Evolutionary conservation across 2,888 invertebrate genomes (phyloP), one percentile per base, ranked within the genome.

Genomic region (Strigamia transsilvanica): DNA sequence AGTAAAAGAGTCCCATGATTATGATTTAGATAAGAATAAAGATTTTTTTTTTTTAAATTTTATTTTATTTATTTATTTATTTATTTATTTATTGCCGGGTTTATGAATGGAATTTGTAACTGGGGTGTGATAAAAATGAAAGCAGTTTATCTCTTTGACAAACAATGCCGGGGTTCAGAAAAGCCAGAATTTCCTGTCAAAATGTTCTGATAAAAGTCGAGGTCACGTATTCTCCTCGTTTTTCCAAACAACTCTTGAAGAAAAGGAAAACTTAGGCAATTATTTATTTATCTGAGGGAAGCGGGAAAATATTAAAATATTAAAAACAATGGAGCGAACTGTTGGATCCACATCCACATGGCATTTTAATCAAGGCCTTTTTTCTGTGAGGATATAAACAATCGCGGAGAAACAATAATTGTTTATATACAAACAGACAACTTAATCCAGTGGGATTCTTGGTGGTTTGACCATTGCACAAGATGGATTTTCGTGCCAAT

Each of bases 151-250:
- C 61, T 66, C 12, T 66, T 66, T 66, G 61, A 66, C 21, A 66
- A 66, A 66, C 61, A 23, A 66, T 66, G 61, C 21, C 5, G 46
- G 46, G 12, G 46, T 46, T 46, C 46, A 46, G 46, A 13, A 46
- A 46, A 46, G 46, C 46, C 46, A 46, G 46, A 66, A 66, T 66
- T 66, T 66, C 61, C 61, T 66, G 61, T 66, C 61, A 66, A 66
- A 66, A 66, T 66, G 61, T 66, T 21, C 61, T 23, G 61, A 66
- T 66, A 66, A 66, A 66, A 66, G 61, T 66, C 23, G 61, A 66
- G 61, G 61, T 66, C 61, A 66, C 12, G 61, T 66, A 10, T 15
- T 21, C 2, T 66, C 23, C 3, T 23, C 23, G 18, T 61, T 61
- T 21, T 61, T 61, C 23, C 18, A 10, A 4, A 15, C 12, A 46